Evolutionary conservation across 2,888 invertebrate species (phyloP).

Genomic region (Melanotus villosus): DNA sequence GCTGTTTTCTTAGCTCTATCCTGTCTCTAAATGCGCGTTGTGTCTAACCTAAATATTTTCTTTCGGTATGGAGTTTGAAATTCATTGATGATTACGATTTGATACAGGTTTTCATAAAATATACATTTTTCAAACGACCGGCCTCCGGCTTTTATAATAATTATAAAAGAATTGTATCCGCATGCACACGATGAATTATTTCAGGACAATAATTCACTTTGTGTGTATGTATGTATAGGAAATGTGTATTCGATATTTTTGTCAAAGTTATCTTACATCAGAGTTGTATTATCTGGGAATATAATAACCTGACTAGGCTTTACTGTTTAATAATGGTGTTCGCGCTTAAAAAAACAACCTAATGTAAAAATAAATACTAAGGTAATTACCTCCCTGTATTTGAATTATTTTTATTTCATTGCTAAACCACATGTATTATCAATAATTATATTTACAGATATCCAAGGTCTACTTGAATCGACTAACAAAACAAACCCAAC

Average conservation of each 20-base stretch:
- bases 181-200: background rate
- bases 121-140: background rate
- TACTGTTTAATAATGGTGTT: conserved; percentile 22
- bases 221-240: conserved; percentile 7
- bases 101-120: conserved; percentile 12
- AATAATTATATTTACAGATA: conserved; percentile 37
- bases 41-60: conserved; percentile 43
- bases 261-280: conserved; percentile 36
- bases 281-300: conserved; percentile 24
- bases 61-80: conserved; percentile 39
- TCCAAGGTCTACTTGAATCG: conserved; percentile 27
- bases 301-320: conserved; percentile 27
- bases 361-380: conserved; percentile 42
- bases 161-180: conserved; percentile 10
- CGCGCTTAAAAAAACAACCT: conserved; percentile 31
- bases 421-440: conserved; percentile 13
- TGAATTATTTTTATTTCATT: conserved; percentile 26
- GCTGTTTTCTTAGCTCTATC: conserved; percentile 38
- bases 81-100: conserved; percentile 39
- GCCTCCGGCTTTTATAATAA: background rate
- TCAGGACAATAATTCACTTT: background rate
- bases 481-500: conserved; percentile 9
- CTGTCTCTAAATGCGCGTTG: conserved; percentile 38
- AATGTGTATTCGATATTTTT: conserved; percentile 40
- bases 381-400: conserved; percentile 31